phyloP scores from a whole-genome alignment of 2,113 vertebrate genomes.

The Haemorhous mexicanus region DNA sequence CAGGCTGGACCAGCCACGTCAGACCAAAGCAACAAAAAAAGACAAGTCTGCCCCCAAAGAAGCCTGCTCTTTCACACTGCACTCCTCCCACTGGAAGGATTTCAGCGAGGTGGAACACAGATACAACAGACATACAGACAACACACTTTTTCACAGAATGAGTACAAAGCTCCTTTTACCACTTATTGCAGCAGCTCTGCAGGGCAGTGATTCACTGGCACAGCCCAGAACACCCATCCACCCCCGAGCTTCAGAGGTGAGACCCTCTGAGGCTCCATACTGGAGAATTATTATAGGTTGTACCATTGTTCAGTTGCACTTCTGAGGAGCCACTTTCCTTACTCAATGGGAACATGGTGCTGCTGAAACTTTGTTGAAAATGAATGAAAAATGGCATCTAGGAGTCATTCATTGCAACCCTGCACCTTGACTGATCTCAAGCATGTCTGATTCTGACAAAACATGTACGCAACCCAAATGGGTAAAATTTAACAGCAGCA shows the following conservation, averaged over 20 bases:
- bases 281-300: neutral
- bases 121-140: conserved; percentile 6
- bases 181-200: neutral
- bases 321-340: neutral
- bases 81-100: neutral
- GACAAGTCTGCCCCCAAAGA: neutral
- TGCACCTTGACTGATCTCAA: neutral
- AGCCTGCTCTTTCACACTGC: neutral
- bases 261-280: neutral
- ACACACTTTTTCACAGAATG: neutral
- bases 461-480: fast-evolving
- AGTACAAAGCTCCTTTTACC: conserved; percentile 52
- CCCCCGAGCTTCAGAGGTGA: neutral
- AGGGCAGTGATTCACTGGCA: neutral
- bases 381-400: neutral
- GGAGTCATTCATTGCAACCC: neutral
- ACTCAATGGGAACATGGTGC: neutral
- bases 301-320: neutral
- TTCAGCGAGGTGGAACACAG: neutral
- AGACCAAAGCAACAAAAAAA: neutral
- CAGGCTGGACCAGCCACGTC: neutral
- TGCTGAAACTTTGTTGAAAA: neutral
- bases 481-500: neutral
- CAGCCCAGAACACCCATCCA: neutral
- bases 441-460: neutral